A percentile compares a stretch with the other conserved stretches of the same genome.
Evolutionary conservation across 2,888 invertebrate genomes (phyloP).

Genomic region (Rhorus exstirpatorius): DNA sequence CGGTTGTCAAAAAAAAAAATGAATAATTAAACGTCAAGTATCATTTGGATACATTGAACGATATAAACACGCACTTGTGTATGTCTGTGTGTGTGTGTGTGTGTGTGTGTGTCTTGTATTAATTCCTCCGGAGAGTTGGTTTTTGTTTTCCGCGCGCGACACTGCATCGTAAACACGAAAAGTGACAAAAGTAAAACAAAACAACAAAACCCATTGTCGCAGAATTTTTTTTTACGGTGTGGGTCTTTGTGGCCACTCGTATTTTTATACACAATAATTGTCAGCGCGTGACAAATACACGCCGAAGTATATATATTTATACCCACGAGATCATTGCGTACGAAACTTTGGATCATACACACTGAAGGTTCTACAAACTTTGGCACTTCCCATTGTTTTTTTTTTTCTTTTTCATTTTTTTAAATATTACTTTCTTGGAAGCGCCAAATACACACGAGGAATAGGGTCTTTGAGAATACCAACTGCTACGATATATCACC

Average conservation of each 20-base stretch:
- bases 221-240: slow-evolving; percentile 31
- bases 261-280: slow-evolving; percentile 14
- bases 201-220: slow-evolving; percentile 33
- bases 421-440: slow-evolving; percentile 68
- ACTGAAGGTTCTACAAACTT: slow-evolving; percentile 51
- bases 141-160: slow-evolving; percentile 32
- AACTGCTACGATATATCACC: slow-evolving; percentile 28
- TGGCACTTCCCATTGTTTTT: slow-evolving; percentile 39
- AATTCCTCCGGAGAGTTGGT: slow-evolving; percentile 1
- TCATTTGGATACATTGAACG: slow-evolving; percentile 7
- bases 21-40: slow-evolving; percentile 24
- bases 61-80: not conserved
- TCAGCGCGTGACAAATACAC: slow-evolving; percentile 23
- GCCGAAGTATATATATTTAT: slow-evolving; percentile 28
- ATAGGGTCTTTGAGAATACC: slow-evolving; percentile 26
- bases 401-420: slow-evolving; percentile 31
- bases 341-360: slow-evolving; percentile 28
- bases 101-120: slow-evolving; percentile 8
- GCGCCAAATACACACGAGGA: slow-evolving; percentile 51
- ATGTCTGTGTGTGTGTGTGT: too few relatives aligned
- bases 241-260: slow-evolving; percentile 17
- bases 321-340: slow-evolving; percentile 67
- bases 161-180: slow-evolving; percentile 40
- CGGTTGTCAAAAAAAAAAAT: slow-evolving; percentile 53
- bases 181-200: slow-evolving; percentile 12